These are phyloP conservation scores for Phalacrocorax aristotelis DNA, from an alignment of 2,113 vertebrate genomes.

Conservation along the genomic window DNA sequence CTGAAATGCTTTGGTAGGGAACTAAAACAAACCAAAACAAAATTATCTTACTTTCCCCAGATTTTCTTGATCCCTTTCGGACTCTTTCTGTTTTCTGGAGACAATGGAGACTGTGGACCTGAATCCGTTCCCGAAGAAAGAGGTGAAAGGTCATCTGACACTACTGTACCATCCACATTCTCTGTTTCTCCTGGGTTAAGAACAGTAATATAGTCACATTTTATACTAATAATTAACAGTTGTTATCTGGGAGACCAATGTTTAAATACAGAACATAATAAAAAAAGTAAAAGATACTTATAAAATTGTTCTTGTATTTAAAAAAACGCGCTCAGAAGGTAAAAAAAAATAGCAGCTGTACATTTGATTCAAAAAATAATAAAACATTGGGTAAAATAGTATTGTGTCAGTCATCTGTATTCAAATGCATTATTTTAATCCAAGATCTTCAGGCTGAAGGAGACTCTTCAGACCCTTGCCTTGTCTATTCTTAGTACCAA, in stretches of 20 bases:
- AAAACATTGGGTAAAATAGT: background rate
- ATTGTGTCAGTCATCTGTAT: background rate
- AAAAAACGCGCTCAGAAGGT: background rate
- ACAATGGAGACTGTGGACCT: slow-evolving; percentile 82
- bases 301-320: background rate
- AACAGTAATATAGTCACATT: background rate
- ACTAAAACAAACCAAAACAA: background rate
- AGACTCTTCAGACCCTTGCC: background rate
- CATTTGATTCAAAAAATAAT: background rate
- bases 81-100: slow-evolving; percentile 88
- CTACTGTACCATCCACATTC: slow-evolving; percentile 70
- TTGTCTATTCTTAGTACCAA: background rate
- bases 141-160: slow-evolving; percentile 77
- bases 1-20: background rate
- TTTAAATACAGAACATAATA: background rate
- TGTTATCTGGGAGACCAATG: background rate
- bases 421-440: background rate
- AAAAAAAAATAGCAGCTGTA: background rate
- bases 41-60: slow-evolving; percentile 91
- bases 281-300: background rate
- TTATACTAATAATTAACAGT: background rate
- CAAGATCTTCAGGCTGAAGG: background rate
- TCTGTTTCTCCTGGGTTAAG: slow-evolving; percentile 81
- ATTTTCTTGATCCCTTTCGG: slow-evolving; percentile 94
- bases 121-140: slow-evolving; percentile 78